These are phyloP conservation scores for Drosophila quinaria DNA, from an alignment of 2,888 invertebrate species.

Conservation along the genomic window DNA sequence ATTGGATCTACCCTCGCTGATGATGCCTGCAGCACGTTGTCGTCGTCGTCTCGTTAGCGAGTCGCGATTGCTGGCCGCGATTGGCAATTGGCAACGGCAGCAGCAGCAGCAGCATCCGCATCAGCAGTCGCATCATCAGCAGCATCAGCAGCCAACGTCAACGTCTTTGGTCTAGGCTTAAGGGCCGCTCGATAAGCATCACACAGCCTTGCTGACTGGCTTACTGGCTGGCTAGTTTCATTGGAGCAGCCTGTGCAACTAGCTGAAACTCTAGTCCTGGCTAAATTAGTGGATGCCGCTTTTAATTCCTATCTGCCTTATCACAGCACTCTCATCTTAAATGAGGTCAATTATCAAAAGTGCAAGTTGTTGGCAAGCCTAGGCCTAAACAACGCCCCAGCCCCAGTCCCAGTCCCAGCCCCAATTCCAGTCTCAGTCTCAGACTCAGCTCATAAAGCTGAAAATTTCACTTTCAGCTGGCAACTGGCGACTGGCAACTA, in stretches of 20 bases:
- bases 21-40: constrained; percentile 76
- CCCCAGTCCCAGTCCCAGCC: not conserved
- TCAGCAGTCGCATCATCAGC: constrained; percentile 37
- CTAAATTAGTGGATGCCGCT: constrained; percentile 82
- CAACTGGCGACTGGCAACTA: constrained; percentile 49
- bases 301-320: constrained; percentile 77
- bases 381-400: constrained; percentile 6
- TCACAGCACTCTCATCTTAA: constrained; percentile 73
- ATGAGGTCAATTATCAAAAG: constrained; percentile 83
- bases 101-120: constrained; percentile 21
- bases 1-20: constrained; percentile 54
- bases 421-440: constrained; percentile 4
- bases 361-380: constrained; percentile 69
- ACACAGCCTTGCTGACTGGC: constrained; percentile 53
- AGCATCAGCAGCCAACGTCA: constrained; percentile 47
- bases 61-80: constrained; percentile 75
- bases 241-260: constrained; percentile 15
- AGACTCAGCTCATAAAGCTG: constrained; percentile 62
- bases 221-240: constrained; percentile 8
- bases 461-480: constrained; percentile 77
- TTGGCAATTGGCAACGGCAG: constrained; percentile 76
- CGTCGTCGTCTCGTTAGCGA: constrained; percentile 79
- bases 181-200: constrained; percentile 78
- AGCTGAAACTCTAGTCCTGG: constrained; percentile 32
- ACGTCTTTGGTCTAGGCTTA: constrained; percentile 77